These are phyloP conservation scores for Nineta flava DNA, from an alignment of 2,888 invertebrate species.

Conservation along the genomic window DNA sequence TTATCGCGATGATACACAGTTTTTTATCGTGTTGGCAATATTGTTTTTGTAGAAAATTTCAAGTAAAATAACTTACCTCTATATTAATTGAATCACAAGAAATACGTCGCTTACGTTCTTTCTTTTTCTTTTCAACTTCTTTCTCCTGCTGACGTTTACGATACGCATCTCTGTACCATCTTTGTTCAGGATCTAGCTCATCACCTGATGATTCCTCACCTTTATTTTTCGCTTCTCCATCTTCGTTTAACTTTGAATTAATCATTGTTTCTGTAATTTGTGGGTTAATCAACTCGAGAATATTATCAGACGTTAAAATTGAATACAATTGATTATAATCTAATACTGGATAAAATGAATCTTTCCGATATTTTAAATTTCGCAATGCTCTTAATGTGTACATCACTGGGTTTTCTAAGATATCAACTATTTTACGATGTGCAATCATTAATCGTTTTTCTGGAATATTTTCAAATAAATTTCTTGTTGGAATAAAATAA, in stretches of 20 bases:
- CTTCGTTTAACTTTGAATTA: conserved; percentile 4
- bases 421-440: conserved; percentile 49
- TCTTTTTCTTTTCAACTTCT: background rate
- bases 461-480: conserved; percentile 56
- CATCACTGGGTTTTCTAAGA: conserved; percentile 55
- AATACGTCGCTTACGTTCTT: conserved; percentile 11
- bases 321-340: conserved; percentile 41
- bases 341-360: conserved; percentile 46
- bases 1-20: no score
- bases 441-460: conserved; percentile 42
- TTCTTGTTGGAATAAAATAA: conserved; percentile 57
- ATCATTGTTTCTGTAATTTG: background rate
- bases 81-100: conserved; percentile 36
- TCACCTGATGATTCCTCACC: conserved; percentile 9
- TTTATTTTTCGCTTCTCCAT: conserved; percentile 10
- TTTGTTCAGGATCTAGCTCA: conserved; percentile 5
- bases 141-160: conserved; percentile 2
- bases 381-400: conserved; percentile 51
- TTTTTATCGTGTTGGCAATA: no score
- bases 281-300: conserved; percentile 32
- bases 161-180: conserved; percentile 10
- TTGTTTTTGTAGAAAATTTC: conserved; percentile 2
- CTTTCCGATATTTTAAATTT: conserved; percentile 43
- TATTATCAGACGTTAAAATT: conserved; percentile 39
- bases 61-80: conserved; percentile 28